Base-by-base conservation (phyloP, 1,140 invertebrate species). In the Phthorimaea operculella region DNA sequence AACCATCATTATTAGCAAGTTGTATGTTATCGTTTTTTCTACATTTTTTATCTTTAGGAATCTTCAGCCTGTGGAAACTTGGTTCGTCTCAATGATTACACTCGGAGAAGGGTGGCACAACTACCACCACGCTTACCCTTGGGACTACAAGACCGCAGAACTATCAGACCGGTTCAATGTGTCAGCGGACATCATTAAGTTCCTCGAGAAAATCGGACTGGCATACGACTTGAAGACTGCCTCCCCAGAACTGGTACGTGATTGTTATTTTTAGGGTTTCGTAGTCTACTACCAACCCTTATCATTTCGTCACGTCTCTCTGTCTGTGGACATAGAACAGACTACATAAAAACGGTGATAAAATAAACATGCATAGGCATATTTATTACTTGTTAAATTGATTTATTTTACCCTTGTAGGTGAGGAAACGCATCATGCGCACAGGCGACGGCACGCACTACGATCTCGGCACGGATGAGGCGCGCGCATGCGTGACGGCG, bases 71-170 rank as follows among this genome's bases (percentile, higher is more conserved):
- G 86, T 87, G 4, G 90, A 90, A 62, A 87, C 86, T 50, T 67
- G 70, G 59, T 79, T 88, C 18, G 88, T 90, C 0, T 84, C 88
- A 0, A 70, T 87, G 2, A 61, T 89, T 36, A 79, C 78, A 1
- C 55, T 80, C 4, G 90, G 90, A 2, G 90, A 91, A 83, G 92
- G 92, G 2, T 93, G 91, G 88, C 92, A 94, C 75, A 94, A 94
- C 76, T 96, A 93, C 76, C 93, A 95, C 68, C 93, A 94, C 68
- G 87, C 89, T 0, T 93, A 93, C 76, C 92, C 92, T 0, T 91
- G 90, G 82, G 92, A 94, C 78, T 92, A 91, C 65, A 83, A 87
- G 48, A 88, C 90, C 0, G 88, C 89, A 21, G 92, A 93, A 65
- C 83, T 75, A 33, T 86, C 71, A 16, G 77, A 62, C 51, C 72